phyloP scores from a whole-genome alignment of 30 jellyfish, hydroid and myxozoan genomes.

The Chrysaora quinquecirrha region DNA sequence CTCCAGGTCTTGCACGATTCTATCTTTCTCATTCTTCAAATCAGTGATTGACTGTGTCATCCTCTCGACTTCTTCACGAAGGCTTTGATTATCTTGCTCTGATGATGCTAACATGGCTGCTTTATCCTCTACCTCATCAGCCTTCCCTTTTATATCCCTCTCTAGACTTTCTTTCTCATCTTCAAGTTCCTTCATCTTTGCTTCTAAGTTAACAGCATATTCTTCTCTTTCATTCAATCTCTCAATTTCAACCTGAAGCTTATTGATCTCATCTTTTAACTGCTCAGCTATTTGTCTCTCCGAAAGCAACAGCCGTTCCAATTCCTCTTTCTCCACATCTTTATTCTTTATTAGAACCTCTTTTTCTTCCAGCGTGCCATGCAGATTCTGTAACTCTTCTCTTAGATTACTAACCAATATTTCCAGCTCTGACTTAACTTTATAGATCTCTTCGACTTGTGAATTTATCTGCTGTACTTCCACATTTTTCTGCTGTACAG shows the following conservation, averaged over 20 bases:
- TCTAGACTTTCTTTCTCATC: not conserved
- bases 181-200: slow-evolving; percentile 33
- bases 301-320: not conserved
- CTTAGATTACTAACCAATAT: not conserved
- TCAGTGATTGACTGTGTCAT: not conserved
- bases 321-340: slow-evolving; percentile 6
- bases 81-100: not conserved
- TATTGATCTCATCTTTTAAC: slow-evolving; percentile 2
- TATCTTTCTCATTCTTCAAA: not conserved
- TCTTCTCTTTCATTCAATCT: slow-evolving; percentile 9
- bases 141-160: not conserved
- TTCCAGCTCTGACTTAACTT: not conserved
- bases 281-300: slow-evolving; percentile 17
- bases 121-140: not conserved
- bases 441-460: not conserved
- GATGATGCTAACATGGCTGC: not conserved
- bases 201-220: slow-evolving; percentile 6
- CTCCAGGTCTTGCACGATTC: not conserved
- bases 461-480: not conserved
- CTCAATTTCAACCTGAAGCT: slow-evolving; percentile 11
- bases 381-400: not conserved
- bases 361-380: not conserved
- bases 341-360: not conserved
- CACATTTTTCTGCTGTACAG: not conserved
- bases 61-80: not conserved